These are phyloP conservation scores for Phoenicopterus ruber DNA, from an alignment of 2,113 vertebrate genomes.

Conservation along the genomic window DNA sequence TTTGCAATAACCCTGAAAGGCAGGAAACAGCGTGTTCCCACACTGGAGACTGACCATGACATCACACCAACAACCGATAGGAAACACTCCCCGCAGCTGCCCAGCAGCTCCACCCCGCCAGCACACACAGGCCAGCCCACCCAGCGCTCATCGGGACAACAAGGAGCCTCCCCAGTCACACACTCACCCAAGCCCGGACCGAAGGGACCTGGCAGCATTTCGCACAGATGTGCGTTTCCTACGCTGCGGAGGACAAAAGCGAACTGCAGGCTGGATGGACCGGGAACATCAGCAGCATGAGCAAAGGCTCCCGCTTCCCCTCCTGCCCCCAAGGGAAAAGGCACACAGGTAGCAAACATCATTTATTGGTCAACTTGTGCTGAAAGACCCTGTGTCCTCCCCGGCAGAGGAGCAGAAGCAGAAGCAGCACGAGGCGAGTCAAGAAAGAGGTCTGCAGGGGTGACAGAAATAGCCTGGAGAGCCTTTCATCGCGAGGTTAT, in stretches of 20 bases:
- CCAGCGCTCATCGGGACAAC: neutral
- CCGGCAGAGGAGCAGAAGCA: neutral
- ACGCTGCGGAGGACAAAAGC: rapidly evolving
- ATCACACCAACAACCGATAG: neutral
- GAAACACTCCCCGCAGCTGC: neutral
- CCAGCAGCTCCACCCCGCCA: neutral
- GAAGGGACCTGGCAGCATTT: neutral
- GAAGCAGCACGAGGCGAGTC: rapidly evolving
- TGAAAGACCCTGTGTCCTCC: neutral
- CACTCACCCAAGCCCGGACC: rapidly evolving
- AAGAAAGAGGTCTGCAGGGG: neutral
- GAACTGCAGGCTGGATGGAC: neutral
- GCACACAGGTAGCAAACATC: neutral
- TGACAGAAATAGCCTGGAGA: neutral
- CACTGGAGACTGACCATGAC: neutral
- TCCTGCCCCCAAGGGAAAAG: neutral
- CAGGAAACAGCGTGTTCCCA: neutral
- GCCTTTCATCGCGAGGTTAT: neutral
- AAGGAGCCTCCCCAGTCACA: neutral
- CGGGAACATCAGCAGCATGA: neutral
- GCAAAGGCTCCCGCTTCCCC: neutral
- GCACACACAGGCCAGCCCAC: neutral
- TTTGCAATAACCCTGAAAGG: neutral
- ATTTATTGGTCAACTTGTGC: neutral
- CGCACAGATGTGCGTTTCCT: neutral